These are phyloP conservation scores for Hippocampus guttulatus DNA, from an alignment of 2,113 vertebrate genomes.

Conservation along the genomic window DNA sequence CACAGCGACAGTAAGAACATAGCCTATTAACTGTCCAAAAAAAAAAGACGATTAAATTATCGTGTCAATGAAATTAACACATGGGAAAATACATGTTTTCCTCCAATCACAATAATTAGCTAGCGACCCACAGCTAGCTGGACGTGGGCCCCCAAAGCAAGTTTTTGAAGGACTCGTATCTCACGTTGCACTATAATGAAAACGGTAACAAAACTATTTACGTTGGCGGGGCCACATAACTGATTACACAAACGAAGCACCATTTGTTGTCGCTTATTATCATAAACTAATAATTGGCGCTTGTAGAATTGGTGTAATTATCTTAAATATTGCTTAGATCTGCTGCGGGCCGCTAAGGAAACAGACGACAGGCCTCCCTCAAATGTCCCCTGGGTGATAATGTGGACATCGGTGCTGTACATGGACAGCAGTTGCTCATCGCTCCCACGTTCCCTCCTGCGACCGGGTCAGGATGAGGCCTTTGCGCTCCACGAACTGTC, in stretches of 20 bases:
- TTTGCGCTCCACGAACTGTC: slow-evolving; percentile 31
- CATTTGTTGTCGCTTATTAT: not conserved
- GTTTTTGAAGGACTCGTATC: too few species aligned
- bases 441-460: slow-evolving; percentile 46
- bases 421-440: slow-evolving; percentile 56
- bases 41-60: too few species aligned
- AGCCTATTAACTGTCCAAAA: not conserved
- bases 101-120: not conserved
- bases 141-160: too few species aligned
- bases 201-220: too few species aligned
- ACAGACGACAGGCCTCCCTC: not conserved
- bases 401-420: not conserved
- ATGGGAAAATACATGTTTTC: not conserved
- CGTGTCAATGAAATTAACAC: not conserved
- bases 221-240: not conserved
- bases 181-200: not conserved
- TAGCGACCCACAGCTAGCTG: not conserved
- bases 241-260: not conserved
- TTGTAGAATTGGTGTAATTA: not conserved
- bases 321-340: not conserved
- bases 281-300: not conserved
- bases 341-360: not conserved
- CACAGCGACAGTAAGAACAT: not conserved
- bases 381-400: not conserved
- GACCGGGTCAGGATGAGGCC: slow-evolving; percentile 39